Evolutionary conservation across 2,888 invertebrate species (phyloP).

Genomic region (Nephrotoma flavescens): DNA sequence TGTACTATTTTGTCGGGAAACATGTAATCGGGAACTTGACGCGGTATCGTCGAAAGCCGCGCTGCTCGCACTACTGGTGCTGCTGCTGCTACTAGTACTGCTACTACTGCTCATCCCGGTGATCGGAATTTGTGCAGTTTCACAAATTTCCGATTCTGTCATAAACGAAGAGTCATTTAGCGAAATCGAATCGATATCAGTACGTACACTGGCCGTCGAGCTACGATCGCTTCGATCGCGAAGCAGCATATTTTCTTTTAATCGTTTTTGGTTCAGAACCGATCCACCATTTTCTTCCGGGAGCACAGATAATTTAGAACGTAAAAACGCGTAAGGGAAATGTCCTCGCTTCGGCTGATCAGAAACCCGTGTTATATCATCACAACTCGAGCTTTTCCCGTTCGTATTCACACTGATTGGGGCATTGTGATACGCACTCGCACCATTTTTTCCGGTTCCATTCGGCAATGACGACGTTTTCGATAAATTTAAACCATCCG

Average conservation of each 20-base stretch:
- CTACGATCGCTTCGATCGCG: not conserved
- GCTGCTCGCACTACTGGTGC: constrained; percentile 20
- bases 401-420: not conserved
- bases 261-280: constrained; percentile 33
- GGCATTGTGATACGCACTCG: not conserved
- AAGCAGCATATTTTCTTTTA: not conserved
- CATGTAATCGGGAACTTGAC: constrained; percentile 32
- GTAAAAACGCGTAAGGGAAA: constrained; percentile 62
- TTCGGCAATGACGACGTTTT: constrained; percentile 17
- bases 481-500: constrained; percentile 55
- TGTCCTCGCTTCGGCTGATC: constrained; percentile 44
- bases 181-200: not conserved
- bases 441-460: not conserved
- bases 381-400: constrained; percentile 53
- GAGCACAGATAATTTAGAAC: constrained; percentile 59
- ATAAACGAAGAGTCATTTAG: not conserved
- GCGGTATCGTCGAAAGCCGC: constrained; percentile 25
- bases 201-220: not conserved
- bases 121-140: not conserved
- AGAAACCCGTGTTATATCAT: constrained; percentile 49
- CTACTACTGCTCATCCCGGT: constrained; percentile 10
- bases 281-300: constrained; percentile 53
- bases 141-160: not conserved
- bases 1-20: constrained; percentile 39
- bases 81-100: constrained; percentile 16